These are phyloP conservation scores for Drosophila eohydei DNA, from an alignment of 2,888 invertebrate species.

Conservation along the genomic window DNA sequence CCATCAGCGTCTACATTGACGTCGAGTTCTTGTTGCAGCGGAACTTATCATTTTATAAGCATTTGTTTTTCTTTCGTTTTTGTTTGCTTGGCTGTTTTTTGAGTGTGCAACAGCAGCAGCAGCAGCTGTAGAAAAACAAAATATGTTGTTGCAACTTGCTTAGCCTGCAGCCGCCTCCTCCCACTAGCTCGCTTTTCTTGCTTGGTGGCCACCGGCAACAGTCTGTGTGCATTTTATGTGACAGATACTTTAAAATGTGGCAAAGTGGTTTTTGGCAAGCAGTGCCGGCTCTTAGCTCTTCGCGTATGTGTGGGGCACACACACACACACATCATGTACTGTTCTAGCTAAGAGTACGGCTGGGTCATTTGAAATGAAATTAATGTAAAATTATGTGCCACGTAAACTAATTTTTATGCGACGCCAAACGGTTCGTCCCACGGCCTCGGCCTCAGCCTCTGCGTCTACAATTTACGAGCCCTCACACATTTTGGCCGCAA, in stretches of 20 bases:
- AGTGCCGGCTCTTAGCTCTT: conserved; percentile 10
- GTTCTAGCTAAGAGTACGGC: neutral
- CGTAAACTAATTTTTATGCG: conserved; percentile 75
- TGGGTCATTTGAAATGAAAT: conserved; percentile 62
- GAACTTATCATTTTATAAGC: conserved; percentile 77
- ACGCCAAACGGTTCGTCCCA: conserved; percentile 16
- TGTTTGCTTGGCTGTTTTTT: conserved; percentile 37
- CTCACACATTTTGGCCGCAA: conserved; percentile 63
- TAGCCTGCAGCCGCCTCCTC: conserved; percentile 3
- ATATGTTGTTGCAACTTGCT: conserved; percentile 75
- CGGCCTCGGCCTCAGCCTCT: conserved; percentile 6
- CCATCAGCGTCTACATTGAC: conserved; percentile 10
- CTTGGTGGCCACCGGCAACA: conserved; percentile 36
- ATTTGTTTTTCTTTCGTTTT: conserved; percentile 55
- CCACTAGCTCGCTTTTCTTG: neutral
- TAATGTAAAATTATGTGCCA: conserved; percentile 76
- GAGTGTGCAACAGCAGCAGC: conserved; percentile 36
- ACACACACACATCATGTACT: conserved; percentile 18
- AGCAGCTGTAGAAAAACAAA: conserved; percentile 62
- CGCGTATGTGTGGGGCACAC: conserved; percentile 1
- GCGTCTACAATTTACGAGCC: conserved; percentile 69
- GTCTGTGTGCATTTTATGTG: conserved; percentile 67
- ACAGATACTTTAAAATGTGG: conserved; percentile 76
- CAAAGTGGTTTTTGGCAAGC: conserved; percentile 66
- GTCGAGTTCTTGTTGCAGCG: conserved; percentile 38